A percentile compares a stretch with the other conserved stretches of the same genome.
phyloP scores from a whole-genome alignment of 2,888 invertebrate genomes.

The Drosophila trichaetosa region DNA sequence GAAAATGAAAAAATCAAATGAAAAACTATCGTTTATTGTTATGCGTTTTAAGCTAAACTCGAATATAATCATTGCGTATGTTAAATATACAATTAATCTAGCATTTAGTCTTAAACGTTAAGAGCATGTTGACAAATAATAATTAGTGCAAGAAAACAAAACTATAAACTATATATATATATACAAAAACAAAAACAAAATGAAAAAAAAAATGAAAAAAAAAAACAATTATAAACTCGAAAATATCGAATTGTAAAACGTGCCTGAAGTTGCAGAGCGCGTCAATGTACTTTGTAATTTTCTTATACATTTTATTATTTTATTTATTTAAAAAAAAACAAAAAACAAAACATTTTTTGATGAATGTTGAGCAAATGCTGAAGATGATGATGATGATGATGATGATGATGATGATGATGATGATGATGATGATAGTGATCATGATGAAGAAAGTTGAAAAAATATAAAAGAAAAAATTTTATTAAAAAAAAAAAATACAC shows the following conservation, averaged over 20 bases:
- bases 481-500: conserved; percentile 56
- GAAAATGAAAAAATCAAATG: conserved; percentile 7
- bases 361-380: conserved; percentile 47
- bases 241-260: conserved; percentile 57
- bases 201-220: conserved; percentile 25
- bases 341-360: conserved; percentile 52
- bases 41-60: conserved; percentile 76
- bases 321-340: conserved; percentile 69
- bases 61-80: conserved; percentile 59
- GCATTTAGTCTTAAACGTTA: conserved; percentile 49
- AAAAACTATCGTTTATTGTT: conserved; percentile 70
- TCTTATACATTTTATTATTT: conserved; percentile 72
- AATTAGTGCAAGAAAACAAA: conserved; percentile 43
- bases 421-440: conserved; percentile 56
- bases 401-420: conserved; percentile 43
- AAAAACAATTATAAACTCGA: conserved; percentile 42
- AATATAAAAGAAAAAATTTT: conserved; percentile 70
- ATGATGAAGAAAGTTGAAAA: conserved; percentile 65
- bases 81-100: conserved; percentile 68
- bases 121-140: conserved; percentile 64
- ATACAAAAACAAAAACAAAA: conserved; percentile 33
- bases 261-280: conserved; percentile 73
- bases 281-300: conserved; percentile 66
- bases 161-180: conserved; percentile 11
- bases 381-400: conserved; percentile 16